A percentile compares a stretch with the other conserved stretches of the same genome.
phyloP scores from a whole-genome alignment of 2,888 invertebrate genomes.

The Carterocephalus palaemon region DNA sequence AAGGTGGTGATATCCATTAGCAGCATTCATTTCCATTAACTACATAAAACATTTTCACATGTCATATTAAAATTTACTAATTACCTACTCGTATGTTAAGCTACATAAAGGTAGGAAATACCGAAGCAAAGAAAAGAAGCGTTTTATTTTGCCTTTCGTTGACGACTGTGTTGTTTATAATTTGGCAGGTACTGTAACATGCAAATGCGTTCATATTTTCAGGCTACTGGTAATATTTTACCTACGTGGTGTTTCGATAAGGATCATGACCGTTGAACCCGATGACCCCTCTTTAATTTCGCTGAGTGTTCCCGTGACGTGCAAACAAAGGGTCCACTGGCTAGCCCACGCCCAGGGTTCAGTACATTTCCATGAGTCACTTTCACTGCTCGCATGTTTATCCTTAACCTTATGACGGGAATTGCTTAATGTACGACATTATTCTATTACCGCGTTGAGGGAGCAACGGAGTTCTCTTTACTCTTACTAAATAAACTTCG shows the following conservation, averaged over 20 bases:
- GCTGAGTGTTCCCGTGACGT: slow-evolving; percentile 69
- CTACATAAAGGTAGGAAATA: no score
- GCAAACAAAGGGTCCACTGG: slow-evolving; percentile 71
- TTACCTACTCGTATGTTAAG: no score
- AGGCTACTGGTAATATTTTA: slow-evolving; percentile 5
- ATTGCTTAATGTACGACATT: slow-evolving; percentile 22
- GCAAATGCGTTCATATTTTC: background rate
- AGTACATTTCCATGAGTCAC: slow-evolving; percentile 69
- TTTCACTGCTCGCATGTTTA: slow-evolving; percentile 50
- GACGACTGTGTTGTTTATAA: no score
- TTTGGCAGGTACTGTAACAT: no score
- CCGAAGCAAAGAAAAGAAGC: no score
- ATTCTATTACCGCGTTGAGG: slow-evolving; percentile 19
- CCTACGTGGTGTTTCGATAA: slow-evolving; percentile 35
- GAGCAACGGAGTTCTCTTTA: slow-evolving; percentile 3
- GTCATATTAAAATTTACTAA: no score
- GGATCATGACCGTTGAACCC: slow-evolving; percentile 49
- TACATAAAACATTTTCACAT: no score
- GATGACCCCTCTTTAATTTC: slow-evolving; percentile 64
- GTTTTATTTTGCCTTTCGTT: no score
- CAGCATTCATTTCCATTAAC: no score
- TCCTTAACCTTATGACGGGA: slow-evolving; percentile 23
- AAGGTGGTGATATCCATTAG: no score
- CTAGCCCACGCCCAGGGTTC: slow-evolving; percentile 63
- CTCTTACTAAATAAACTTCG: slow-evolving; percentile 3